Evolutionary conservation across 2,113 vertebrate species (phyloP), one percentile per base, ranked within the genome.

Genomic region (Pitta sordida): DNA sequence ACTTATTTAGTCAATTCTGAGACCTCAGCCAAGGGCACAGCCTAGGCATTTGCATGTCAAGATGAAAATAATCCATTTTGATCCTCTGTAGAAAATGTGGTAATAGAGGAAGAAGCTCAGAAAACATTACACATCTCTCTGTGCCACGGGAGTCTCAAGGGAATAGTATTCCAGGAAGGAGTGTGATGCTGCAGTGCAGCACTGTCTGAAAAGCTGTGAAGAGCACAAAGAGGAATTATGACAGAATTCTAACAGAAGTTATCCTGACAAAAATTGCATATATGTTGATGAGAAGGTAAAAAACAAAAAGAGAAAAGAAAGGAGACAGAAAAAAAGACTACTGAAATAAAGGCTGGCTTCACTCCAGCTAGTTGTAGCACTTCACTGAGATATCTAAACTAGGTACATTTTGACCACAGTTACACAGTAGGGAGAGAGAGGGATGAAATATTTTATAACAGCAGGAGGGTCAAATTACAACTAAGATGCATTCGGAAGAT

Each of bases 31-130:
- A 94, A 94, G 91, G 91, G 93, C 87, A 90, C 67, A 88, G 89
- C 71, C 74, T 55, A 89, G 78, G 70, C 93, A 94, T 93, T 96
- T 96, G 94, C 96, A 95, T 96, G 93, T 96, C 93, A 94, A 85
- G 87, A 94, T 94, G 95, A 95, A 95, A 95, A 96, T 95, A 94
- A 96, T 91, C 95, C 91, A 74, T 94, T 95, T 82, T 94, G 86
- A 96, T 95, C 94, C 93, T 88, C 89, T 88, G 59, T 80, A 94
- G 84, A 92, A 95, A 96, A 90, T 9, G 41, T 87, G 86, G 67
- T 88, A 95, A 94, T 77, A 95, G 87, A 83, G 71, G 68, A 88
- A 93, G 91, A 90, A 91, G 94, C 91, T 95, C 91, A 92, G 91
- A 94, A 95, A 96, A 95, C 89, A 94, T 94, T 96, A 94, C 70